phyloP scores from a whole-genome alignment of 2,113 vertebrate genomes.

The Phyllostomus discolor region DNA sequence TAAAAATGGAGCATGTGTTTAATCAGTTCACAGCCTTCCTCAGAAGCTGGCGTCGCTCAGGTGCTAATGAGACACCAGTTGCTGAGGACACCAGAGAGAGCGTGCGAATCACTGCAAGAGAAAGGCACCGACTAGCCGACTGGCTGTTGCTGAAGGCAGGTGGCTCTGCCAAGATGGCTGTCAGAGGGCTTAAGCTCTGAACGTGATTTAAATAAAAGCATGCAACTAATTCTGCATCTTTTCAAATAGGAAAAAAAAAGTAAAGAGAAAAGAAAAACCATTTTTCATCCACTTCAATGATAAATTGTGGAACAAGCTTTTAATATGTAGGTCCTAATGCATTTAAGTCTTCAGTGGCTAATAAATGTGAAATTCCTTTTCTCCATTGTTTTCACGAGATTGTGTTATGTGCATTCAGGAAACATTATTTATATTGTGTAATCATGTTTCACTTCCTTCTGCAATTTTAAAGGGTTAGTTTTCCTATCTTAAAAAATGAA shows the following conservation, averaged over 20 bases:
- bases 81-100: slow-evolving; percentile 74
- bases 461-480: background rate
- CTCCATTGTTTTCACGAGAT: background rate
- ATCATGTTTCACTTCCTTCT: background rate
- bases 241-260: background rate
- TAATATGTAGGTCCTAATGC: background rate
- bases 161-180: slow-evolving; percentile 30
- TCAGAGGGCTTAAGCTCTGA: slow-evolving; percentile 39
- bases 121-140: background rate
- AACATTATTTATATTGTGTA: background rate
- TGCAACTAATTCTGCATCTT: background rate
- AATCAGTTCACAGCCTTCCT: slow-evolving; percentile 81
- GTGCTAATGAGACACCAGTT: slow-evolving; percentile 86
- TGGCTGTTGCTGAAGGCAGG: slow-evolving; percentile 23
- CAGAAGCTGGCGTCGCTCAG: slow-evolving; percentile 78
- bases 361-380: background rate
- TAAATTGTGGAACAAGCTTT: background rate
- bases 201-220: slow-evolving; percentile 47
- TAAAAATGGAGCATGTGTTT: slow-evolving; percentile 84
- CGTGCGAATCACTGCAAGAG: slow-evolving; percentile 26
- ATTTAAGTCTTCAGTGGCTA: background rate
- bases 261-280: background rate
- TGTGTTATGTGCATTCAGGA: background rate
- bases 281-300: background rate
- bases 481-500: background rate